A percentile compares a stretch with the other conserved stretches of the same genome.
Evolutionary conservation across 2,797 vertebrate species (phyloP).

Genomic region (Neoniphon sammara): DNA sequence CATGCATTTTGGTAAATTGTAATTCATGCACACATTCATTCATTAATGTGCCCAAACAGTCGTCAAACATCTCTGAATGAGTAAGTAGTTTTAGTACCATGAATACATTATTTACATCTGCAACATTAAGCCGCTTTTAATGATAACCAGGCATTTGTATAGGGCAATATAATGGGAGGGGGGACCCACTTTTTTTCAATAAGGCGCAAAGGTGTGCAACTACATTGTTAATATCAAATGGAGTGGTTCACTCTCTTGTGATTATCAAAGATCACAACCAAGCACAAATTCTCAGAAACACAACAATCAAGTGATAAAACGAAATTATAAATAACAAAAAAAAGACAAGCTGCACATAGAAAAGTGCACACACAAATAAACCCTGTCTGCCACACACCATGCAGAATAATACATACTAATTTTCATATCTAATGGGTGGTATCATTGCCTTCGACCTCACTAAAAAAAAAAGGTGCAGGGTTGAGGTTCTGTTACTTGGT

Average conservation of each 20-base stretch:
- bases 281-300: conserved; percentile 43
- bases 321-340: conserved; percentile 72
- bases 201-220: conserved; percentile 73
- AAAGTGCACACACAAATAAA: conserved; percentile 33
- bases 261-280: conserved; percentile 37
- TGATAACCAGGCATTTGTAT: conserved; percentile 40
- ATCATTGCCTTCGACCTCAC: conserved; percentile 43
- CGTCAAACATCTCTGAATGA: conserved; percentile 26
- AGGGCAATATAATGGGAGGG: conserved; percentile 43
- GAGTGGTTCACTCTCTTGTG: conserved; percentile 49
- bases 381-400: conserved; percentile 28
- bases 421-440: conserved; percentile 24
- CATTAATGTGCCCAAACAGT: conserved; percentile 38
- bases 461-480: conserved; percentile 53
- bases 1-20: conserved; percentile 48
- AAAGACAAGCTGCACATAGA: conserved; percentile 44
- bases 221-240: conserved; percentile 52
- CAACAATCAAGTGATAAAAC: conserved; percentile 59
- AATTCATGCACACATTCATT: conserved; percentile 59
- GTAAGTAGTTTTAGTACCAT: conserved; percentile 54
- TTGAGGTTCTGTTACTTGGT: conserved; percentile 49
- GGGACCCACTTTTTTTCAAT: conserved; percentile 58
- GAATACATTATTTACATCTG: conserved; percentile 65
- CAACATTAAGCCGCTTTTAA: conserved; percentile 50
- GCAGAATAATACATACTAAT: conserved; percentile 42